Percentiles rank a stretch among this genome's conserved stretches.
These are phyloP conservation scores for Calypte anna DNA, from an alignment of 2,113 vertebrate species.

Conservation along the genomic window DNA sequence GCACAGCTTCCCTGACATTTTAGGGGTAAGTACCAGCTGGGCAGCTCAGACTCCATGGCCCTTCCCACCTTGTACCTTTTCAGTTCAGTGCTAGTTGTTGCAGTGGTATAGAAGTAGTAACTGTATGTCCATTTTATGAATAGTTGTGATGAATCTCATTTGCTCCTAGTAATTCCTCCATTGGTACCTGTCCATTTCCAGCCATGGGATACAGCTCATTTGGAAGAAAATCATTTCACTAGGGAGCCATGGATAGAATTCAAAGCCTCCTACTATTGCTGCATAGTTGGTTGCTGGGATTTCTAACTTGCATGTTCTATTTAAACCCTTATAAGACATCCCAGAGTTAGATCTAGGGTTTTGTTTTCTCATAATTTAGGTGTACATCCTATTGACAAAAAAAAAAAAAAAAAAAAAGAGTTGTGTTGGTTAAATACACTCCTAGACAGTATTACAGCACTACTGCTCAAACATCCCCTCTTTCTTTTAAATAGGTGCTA, in stretches of 20 bases:
- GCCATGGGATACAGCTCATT: slow-evolving; percentile 47
- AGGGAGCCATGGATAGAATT: slow-evolving; percentile 62
- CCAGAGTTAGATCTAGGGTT: neutral
- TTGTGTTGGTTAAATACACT: neutral
- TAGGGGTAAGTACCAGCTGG: neutral
- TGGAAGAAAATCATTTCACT: neutral
- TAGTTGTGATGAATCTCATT: neutral
- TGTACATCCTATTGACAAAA: neutral
- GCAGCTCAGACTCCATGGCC: neutral
- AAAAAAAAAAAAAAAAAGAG: neutral
- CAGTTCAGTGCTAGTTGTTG: neutral
- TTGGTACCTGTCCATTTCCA: neutral
- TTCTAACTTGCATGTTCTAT: neutral
- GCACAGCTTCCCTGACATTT: neutral
- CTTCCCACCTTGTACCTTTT: neutral
- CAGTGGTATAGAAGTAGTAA: neutral
- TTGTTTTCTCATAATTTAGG: neutral
- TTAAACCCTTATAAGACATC: neutral
- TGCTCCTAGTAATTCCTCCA: neutral
- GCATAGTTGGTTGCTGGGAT: neutral
- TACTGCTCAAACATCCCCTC: neutral
- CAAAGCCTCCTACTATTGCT: slow-evolving; percentile 11
- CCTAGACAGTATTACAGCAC: neutral
- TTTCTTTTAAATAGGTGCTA: neutral
- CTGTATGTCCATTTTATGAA: neutral